A percentile compares a stretch with the other conserved stretches of the same genome.
These are phyloP conservation scores for Drosophila nikananu DNA, from an alignment of 1,140 invertebrate genomes.

Conservation along the genomic window DNA sequence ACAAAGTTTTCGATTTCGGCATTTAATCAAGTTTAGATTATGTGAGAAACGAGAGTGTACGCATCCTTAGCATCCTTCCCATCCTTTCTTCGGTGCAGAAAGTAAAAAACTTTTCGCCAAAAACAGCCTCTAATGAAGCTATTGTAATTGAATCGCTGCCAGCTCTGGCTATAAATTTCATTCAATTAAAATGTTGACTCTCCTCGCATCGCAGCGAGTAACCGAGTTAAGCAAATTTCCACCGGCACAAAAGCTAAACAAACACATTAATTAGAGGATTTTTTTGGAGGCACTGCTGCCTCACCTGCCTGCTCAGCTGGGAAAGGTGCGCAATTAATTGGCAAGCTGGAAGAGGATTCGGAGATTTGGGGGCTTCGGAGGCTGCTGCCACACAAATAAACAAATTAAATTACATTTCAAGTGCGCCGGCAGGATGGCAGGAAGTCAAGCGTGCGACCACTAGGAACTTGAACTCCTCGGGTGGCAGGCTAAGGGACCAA, in stretches of 20 bases:
- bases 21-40: constrained; percentile 27
- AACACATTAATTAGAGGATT: constrained; percentile 78
- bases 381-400: constrained; percentile 67
- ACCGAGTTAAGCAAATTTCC: constrained; percentile 62
- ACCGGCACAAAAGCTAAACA: constrained; percentile 69
- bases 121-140: constrained; percentile 38
- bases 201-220: constrained; percentile 49
- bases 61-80: background rate
- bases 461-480: constrained; percentile 37
- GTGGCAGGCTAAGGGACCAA: background rate
- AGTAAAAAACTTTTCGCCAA: constrained; percentile 26
- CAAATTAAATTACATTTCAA: constrained; percentile 82
- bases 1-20: constrained; percentile 18
- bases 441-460: constrained; percentile 59
- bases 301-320: constrained; percentile 20
- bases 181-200: constrained; percentile 76
- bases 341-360: constrained; percentile 33
- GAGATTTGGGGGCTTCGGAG: background rate
- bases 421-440: constrained; percentile 48
- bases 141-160: constrained; percentile 50
- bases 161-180: constrained; percentile 56
- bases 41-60: constrained; percentile 1
- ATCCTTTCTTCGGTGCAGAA: background rate
- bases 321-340: constrained; percentile 72
- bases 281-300: constrained; percentile 14